Conservation (phyloP, 2,113 vertebrate species). For the Sapayoa aenigma region DNA sequence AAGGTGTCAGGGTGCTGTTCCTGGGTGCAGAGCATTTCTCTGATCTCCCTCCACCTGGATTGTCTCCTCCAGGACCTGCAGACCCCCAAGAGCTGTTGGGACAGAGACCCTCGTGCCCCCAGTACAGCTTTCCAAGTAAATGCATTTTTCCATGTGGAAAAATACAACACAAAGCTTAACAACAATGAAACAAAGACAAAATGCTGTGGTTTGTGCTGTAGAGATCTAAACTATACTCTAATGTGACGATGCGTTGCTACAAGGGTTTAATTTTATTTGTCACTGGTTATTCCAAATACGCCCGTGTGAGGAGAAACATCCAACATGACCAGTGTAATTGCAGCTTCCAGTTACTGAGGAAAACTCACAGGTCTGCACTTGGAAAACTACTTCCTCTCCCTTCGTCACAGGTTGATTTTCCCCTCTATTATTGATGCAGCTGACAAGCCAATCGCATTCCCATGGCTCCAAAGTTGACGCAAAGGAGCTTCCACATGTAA, state of each 20-base stretch:
- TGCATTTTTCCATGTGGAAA: not conserved
- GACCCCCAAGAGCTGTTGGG: accelerated
- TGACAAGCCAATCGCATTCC: not conserved
- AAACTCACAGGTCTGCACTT: not conserved
- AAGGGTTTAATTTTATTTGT: not conserved
- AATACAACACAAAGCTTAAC: not conserved
- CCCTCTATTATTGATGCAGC: not conserved
- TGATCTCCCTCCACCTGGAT: not conserved
- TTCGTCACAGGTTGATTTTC: not conserved
- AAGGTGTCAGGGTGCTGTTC: accelerated
- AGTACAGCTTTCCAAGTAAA: not conserved
- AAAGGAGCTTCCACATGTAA: not conserved
- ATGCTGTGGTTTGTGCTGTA: not conserved
- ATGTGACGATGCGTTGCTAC: not conserved
- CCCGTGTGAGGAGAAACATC: not conserved
- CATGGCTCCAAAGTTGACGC: not conserved
- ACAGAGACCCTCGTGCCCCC: not conserved
- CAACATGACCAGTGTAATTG: not conserved
- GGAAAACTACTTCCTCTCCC: not conserved
- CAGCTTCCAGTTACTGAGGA: not conserved
- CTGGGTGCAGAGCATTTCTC: not conserved
- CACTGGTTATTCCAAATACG: not conserved
- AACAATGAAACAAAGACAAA: not conserved
- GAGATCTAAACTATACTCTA: not conserved
- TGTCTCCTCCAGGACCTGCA: not conserved